Conservation (phyloP, 2,113 vertebrate genomes). For the Arizona elegans region DNA sequence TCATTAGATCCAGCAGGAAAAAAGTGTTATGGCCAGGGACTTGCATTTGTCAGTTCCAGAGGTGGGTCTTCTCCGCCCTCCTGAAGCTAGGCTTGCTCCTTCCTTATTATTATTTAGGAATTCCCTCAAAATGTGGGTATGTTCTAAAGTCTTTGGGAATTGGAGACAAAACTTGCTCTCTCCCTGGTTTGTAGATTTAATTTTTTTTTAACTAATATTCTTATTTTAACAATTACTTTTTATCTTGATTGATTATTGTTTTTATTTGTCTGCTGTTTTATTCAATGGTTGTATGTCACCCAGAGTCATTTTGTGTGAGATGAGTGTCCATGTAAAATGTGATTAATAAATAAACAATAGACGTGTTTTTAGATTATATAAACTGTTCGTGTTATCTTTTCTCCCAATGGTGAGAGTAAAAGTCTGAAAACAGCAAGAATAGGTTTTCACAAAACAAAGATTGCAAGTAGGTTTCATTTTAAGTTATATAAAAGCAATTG, state of each 20-base stretch:
- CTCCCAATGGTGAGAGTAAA: not conserved
- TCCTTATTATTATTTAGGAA: not conserved
- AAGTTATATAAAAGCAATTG: slow-evolving; percentile 3
- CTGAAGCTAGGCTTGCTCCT: not conserved
- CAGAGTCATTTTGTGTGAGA: not conserved
- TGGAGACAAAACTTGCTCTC: not conserved
- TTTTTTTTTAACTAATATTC: not conserved
- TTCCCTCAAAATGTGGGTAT: not conserved
- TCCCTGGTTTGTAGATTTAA: not conserved
- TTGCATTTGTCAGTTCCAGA: not conserved
- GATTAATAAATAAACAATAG: not conserved
- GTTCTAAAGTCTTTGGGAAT: not conserved
- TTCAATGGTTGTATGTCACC: not conserved
- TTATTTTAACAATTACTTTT: not conserved
- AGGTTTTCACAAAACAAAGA: not conserved
- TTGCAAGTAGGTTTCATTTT: not conserved
- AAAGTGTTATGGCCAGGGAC: not conserved
- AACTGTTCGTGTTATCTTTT: not conserved
- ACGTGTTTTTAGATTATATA: not conserved
- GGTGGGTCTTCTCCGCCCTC: not conserved
- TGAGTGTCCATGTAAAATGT: not conserved
- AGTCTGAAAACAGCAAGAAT: not conserved
- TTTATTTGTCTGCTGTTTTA: not conserved
- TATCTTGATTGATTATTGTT: not conserved
- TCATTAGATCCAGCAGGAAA: not conserved